Conservation (phyloP, 2,797 vertebrate species). For the Vireo griseus region DNA sequence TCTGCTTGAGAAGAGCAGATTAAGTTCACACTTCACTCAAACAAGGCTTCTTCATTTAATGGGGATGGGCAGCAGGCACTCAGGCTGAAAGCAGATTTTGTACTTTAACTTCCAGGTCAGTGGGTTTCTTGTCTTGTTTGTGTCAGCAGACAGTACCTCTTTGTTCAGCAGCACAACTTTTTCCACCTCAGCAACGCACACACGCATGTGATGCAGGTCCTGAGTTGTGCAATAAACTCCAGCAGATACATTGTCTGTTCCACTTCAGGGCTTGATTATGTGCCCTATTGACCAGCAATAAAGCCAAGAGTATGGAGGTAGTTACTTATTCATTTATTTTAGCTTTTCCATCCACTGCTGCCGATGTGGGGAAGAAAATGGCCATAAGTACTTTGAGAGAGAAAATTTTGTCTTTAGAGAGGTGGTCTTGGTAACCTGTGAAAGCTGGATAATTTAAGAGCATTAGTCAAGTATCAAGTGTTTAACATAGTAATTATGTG, state of each 20-base stretch:
- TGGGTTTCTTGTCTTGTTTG: not conserved
- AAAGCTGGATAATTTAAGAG: not conserved
- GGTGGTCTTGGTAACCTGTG: not conserved
- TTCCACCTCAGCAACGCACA: not conserved
- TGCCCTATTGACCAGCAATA: not conserved
- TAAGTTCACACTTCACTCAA: not conserved
- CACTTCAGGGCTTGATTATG: not conserved
- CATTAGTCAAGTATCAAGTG: not conserved
- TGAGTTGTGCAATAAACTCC: not conserved
- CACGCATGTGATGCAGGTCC: not conserved
- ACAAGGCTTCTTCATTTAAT: not conserved
- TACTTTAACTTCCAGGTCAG: constrained; percentile 31
- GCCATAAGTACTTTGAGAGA: not conserved
- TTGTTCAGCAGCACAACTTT: not conserved
- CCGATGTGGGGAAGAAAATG: not conserved
- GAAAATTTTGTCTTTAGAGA: not conserved
- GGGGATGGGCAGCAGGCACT: not conserved
- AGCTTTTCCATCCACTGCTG: not conserved
- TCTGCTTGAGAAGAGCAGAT: not conserved
- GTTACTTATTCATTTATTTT: not conserved
- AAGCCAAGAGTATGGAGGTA: not conserved
- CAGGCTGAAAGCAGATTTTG: not conserved
- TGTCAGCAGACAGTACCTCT: not conserved
- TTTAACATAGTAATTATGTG: not conserved
- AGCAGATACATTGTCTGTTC: not conserved